Base-by-base conservation (phyloP, 2,113 vertebrate genomes). In the Microcebus murinus region DNA sequence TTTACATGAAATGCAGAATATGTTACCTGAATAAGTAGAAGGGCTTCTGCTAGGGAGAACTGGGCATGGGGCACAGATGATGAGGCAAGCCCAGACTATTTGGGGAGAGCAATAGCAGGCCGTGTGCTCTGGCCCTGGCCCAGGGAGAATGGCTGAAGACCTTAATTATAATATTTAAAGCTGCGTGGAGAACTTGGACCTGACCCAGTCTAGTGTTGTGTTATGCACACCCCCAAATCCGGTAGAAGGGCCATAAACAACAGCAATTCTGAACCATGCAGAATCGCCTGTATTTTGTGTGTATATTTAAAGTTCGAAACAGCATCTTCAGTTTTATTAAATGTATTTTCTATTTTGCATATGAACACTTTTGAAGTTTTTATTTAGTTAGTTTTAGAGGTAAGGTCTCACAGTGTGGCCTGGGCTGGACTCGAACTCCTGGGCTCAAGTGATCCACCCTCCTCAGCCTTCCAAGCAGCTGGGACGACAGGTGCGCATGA, bases 161-260 rank as follows among this genome's bases (percentile, higher is more conserved):
- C 29, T 71, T 42, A 29, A 87, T n/a, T 27, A 2, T 61, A 21
- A 31, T 42, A n/a, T 68, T 79, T 71, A 67, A 70, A 87, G 34
- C 17, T 63, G 1, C 15, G 18, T 42, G 29, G 29, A 18, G 34
- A 45, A 3, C 31, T n/a, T 14, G 50, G 74, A 2, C 8, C n/a
- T 52, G 61, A 67, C 57, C 3, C 4, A 13, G 31, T 4, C 7
- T 36, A 2, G 14, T 21, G 29, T 12, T 55, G 65, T 57, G 50
- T 1, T 10, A 10, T 61, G 27, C 6, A 10, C 0, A 2, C 17
- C 17, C 31, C 18, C 20, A 36, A 84, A 50, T 10, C 45, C 42
- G 0, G 13, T 7, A 10, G 14, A 36, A 36, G 31, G 31, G 10
- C 42, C 36, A 13, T 15, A 39, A 34, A 34, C 2, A 1, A 2